Percentiles rank a stretch among this genome's conserved stretches.
Evolutionary conservation across 2,113 vertebrate genomes (phyloP).

Genomic region (Puntigrus tetrazona): DNA sequence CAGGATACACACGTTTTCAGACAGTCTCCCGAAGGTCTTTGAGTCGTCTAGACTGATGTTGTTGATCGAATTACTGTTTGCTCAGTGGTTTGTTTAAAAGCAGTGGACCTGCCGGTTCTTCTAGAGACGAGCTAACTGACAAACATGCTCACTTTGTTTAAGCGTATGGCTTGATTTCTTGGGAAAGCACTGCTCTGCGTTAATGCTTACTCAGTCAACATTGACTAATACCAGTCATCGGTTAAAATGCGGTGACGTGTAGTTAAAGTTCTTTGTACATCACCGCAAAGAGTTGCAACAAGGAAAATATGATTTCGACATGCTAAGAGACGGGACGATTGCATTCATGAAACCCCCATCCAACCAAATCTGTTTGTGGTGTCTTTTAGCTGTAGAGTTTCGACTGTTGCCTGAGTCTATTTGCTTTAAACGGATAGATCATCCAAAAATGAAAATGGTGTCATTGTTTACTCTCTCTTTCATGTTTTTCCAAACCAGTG

Average conservation of each 20-base stretch:
- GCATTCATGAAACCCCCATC: not conserved
- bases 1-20: not conserved
- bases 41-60: constrained; percentile 9
- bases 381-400: constrained; percentile 8
- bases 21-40: not conserved
- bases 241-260: not conserved
- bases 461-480: not conserved
- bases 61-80: constrained; percentile 33
- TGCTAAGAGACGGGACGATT: not conserved
- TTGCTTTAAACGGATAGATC: not conserved
- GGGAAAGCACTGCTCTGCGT: constrained; percentile 7
- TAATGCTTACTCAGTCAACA: not conserved
- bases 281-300: not conserved
- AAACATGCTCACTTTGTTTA: constrained; percentile 7
- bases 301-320: not conserved
- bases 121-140: constrained; percentile 17
- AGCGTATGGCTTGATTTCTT: not conserved
- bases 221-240: not conserved
- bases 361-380: not conserved
- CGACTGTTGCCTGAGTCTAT: not conserved
- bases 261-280: not conserved
- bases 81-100: constrained; percentile 31
- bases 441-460: not conserved
- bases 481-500: not conserved
- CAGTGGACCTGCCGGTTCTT: constrained; percentile 43